These are phyloP conservation scores for Aviceda subcristata DNA, from an alignment of 2,113 vertebrate species.

Conservation along the genomic window DNA sequence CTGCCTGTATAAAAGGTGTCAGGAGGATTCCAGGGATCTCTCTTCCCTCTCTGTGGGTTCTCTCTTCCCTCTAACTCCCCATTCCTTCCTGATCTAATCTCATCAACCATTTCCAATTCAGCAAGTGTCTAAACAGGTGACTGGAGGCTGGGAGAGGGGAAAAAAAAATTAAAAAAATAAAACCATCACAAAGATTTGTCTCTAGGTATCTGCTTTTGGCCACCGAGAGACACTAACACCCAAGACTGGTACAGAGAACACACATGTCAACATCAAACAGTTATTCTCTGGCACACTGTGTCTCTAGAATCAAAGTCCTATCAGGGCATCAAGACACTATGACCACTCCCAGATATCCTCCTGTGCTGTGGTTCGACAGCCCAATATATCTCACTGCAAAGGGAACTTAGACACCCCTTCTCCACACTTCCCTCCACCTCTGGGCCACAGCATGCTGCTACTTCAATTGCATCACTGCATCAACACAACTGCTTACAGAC, in stretches of 20 bases:
- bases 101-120: neutral
- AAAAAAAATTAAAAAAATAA: neutral
- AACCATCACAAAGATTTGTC: neutral
- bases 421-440: neutral
- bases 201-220: neutral
- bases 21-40: neutral
- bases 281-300: accelerated
- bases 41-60: neutral
- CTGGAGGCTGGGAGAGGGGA: neutral
- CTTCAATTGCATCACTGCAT: neutral
- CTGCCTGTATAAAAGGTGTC: neutral
- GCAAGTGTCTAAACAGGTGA: neutral
- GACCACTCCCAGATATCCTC: accelerated
- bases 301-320: neutral
- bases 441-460: accelerated
- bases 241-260: neutral
- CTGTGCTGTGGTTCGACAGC: neutral
- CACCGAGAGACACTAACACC: neutral
- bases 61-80: neutral
- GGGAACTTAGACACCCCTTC: neutral
- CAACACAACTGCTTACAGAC: neutral
- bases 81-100: neutral
- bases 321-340: neutral
- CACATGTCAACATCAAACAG: neutral
- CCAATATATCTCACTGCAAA: neutral